Evolutionary conservation across 37 sponge, comb jelly and placozoan species (phyloP), one percentile per base, ranked within the genome.

Genomic region (Haliclona indistincta): DNA sequence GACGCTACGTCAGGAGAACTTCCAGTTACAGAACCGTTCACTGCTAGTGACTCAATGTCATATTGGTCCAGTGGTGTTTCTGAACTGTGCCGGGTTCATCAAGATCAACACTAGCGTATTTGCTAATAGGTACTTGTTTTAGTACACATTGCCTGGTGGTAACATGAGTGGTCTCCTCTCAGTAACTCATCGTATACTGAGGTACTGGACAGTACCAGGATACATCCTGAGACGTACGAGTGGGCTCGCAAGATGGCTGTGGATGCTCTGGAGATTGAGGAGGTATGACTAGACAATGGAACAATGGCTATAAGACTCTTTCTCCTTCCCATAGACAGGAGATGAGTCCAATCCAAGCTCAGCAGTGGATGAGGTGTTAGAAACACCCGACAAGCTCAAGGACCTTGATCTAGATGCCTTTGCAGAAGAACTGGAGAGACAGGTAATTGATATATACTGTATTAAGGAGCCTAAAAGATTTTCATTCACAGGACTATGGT

Each of bases 241-340:
- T 98, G 99, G 99, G 99, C 96, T 19, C 69, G 86, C n/a, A 98
- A 98, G 66, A 98, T 98, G 95, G 99, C 99, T 22, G 79, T 95
- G 15, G 99, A 98, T 82, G 99, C 99, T 25, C 80, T 98, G 30
- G 99, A 98, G 56, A 25, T 25, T 78, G 89, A 97, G 56, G 97
- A 91, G 86, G 95, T 89, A 10, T 28, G 64, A 38, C n/a, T n/a
- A n/a, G n/a, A n/a, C n/a, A n/a, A n/a, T n/a, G n/a, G n/a, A n/a
- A n/a, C n/a, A n/a, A n/a, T n/a, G n/a, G n/a, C n/a, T n/a, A n/a
- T n/a, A n/a, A n/a, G n/a, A 45, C 22, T 13, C 30, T 30, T 51
- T 34, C 19, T 43, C 30, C 29, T 58, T 19, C 52, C 13, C 7
- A 45, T 25, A 77, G 81, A 75, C 63, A 25, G 71, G 68, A 11